These are phyloP conservation scores for Arion vulgaris DNA, from an alignment of 1,140 invertebrate genomes.

Conservation along the genomic window DNA sequence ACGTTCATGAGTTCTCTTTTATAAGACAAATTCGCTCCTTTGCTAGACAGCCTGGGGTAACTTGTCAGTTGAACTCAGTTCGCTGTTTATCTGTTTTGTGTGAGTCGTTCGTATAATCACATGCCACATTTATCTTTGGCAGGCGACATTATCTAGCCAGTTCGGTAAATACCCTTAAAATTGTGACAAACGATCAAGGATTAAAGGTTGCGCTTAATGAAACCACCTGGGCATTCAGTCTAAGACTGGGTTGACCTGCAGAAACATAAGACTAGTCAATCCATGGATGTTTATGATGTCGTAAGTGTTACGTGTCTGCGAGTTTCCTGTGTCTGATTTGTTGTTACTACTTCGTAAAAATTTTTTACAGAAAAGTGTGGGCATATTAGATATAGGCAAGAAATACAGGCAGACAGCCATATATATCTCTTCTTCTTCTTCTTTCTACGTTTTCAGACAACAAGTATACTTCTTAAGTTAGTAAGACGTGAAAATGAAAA, in stretches of 20 bases:
- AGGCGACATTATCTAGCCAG: neutral
- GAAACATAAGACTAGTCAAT: slow-evolving; percentile 13
- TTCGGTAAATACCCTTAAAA: slow-evolving; percentile 12
- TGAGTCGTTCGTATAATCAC: neutral
- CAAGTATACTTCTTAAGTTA: too few relatives aligned
- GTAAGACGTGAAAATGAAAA: too few relatives aligned
- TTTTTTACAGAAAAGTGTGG: too few relatives aligned
- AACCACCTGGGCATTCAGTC: slow-evolving; percentile 12
- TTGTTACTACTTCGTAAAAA: too few relatives aligned
- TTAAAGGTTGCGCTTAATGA: slow-evolving; percentile 20
- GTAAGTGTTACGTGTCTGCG: neutral
- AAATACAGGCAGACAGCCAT: too few relatives aligned
- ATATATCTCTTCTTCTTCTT: too few relatives aligned
- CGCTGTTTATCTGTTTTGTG: neutral
- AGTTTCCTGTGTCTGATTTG: neutral
- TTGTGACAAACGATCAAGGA: slow-evolving; percentile 22
- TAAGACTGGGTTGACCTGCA: neutral
- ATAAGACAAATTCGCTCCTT: too few relatives aligned
- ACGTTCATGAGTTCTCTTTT: too few relatives aligned
- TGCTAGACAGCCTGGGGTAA: too few relatives aligned
- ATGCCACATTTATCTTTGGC: slow-evolving; percentile 26
- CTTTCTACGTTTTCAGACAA: too few relatives aligned
- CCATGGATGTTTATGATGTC: neutral
- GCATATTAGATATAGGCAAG: too few relatives aligned
- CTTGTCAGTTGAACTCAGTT: neutral